Evolutionary conservation across 2,888 invertebrate genomes (phyloP), one percentile per base, ranked within the genome.

Genomic region (Euplagia quadripunctaria): DNA sequence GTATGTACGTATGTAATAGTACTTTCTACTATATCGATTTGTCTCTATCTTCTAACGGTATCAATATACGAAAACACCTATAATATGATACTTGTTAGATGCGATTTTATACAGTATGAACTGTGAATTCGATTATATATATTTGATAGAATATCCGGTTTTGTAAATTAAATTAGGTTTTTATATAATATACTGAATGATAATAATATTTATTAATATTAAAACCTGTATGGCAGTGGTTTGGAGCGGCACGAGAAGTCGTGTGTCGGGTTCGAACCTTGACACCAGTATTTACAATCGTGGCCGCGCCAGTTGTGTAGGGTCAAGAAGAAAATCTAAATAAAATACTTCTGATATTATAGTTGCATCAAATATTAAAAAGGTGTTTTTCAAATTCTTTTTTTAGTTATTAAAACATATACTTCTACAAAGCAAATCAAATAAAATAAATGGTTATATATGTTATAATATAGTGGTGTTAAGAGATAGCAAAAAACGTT

Each of bases 1-100:
- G 95, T 95, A 94, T 86, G 95, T 94, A 82, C 79, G 42, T 72
- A 76, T 78, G 70, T 76, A 79, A 66, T 78, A 79, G 76, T 76
- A 84, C 84, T 83, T 85, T 82, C 85, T 85, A 81, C 77, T 77
- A 83, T 76, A 78, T 81, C 75, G 75, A 84, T 81, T 85, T 81
- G 76, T 79, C 64, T 83, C 77, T 74, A 68, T 79, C 75, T 78
- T 79, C 69, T 84, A 84, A 85, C 84, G 85, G 84, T 85, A 84
- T 83, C 74, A 75, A 76, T 82, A 79, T 77, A 76, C 83, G 73
- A 81, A 85, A 84, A 78, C 76, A 80, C 68, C 72, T 78, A 68
- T 75, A 31, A 79, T 66, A 75, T 73, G 71, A 70, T 55, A 9
- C 61, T 49, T 66, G 49, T 70, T 43, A 65, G 31, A 52, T 65